Percentiles rank a stretch among this genome's conserved stretches.
Evolutionary conservation across 2,113 vertebrate species (phyloP).

Genomic region (Pleuronectes platessa): DNA sequence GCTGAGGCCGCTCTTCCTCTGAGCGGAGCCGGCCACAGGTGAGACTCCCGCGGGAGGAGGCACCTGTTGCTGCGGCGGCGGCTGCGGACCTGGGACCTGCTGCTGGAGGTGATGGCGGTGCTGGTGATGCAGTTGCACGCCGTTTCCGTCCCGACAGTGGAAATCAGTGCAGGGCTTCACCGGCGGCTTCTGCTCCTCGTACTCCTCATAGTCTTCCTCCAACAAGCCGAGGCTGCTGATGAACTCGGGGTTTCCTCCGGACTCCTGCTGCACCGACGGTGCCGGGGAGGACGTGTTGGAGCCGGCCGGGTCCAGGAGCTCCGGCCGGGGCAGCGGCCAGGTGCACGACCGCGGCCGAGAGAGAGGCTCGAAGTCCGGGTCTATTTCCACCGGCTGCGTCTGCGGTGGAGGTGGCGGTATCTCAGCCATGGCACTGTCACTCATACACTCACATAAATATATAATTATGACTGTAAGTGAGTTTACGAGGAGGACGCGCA

Average conservation of each 20-base stretch:
- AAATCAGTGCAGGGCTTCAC: slow-evolving; percentile 63
- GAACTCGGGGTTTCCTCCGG: slow-evolving; percentile 84
- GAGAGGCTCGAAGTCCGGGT: slow-evolving; percentile 90
- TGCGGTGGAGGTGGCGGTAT: slow-evolving; percentile 69
- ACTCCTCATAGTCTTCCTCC: slow-evolving; percentile 87
- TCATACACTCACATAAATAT: slow-evolving; percentile 40
- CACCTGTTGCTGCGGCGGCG: slow-evolving; percentile 47
- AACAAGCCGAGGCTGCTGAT: slow-evolving; percentile 87
- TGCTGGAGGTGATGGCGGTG: slow-evolving; percentile 63
- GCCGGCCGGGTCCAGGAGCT: slow-evolving; percentile 85
- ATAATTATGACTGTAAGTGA: not conserved
- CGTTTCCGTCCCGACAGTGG: slow-evolving; percentile 72
- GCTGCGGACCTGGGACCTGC: slow-evolving; percentile 69
- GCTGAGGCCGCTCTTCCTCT: slow-evolving; percentile 89
- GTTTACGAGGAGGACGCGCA: too few relatives aligned
- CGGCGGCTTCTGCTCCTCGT: slow-evolving; percentile 71
- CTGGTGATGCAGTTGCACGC: slow-evolving; percentile 67
- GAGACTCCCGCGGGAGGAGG: slow-evolving; percentile 32
- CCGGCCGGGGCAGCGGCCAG: slow-evolving; percentile 88
- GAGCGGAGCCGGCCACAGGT: slow-evolving; percentile 70
- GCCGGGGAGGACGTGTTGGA: slow-evolving; percentile 90
- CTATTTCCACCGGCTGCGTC: slow-evolving; percentile 82
- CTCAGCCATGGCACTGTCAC: slow-evolving; percentile 81
- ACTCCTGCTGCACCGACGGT: slow-evolving; percentile 85
- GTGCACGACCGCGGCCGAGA: slow-evolving; percentile 88